Evolutionary conservation across 2,113 vertebrate species (phyloP).

Genomic region (Colinus virginianus): DNA sequence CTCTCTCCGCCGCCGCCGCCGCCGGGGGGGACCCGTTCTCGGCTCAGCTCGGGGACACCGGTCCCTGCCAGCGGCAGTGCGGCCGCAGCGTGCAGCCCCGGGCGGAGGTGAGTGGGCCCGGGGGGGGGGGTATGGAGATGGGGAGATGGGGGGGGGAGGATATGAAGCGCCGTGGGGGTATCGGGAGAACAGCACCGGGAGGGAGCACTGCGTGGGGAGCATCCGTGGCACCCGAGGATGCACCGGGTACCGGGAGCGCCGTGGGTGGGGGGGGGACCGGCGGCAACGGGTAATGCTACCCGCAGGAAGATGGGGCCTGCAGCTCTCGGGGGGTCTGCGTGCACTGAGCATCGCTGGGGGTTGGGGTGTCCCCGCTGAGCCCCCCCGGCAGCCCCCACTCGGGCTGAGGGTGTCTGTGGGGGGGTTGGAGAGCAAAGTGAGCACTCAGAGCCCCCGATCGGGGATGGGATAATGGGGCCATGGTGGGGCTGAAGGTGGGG

Average conservation of each 20-base stretch:
- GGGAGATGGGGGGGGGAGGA: too few relatives aligned
- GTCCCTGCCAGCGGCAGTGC: conserved; percentile 88
- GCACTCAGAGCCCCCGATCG: too few relatives aligned
- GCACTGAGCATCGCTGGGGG: accelerated
- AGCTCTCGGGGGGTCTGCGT: background rate
- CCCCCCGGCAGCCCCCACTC: too few relatives aligned
- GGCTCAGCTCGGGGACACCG: conserved; percentile 87
- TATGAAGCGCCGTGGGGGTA: background rate
- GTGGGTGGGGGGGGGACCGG: background rate
- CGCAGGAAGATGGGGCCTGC: background rate
- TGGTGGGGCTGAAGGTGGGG: too few relatives aligned
- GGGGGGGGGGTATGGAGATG: background rate
- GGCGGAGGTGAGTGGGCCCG: too few relatives aligned
- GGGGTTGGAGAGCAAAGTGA: too few relatives aligned
- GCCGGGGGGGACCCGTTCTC: conserved; percentile 80
- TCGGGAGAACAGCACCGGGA: too few relatives aligned
- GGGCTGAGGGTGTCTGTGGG: too few relatives aligned
- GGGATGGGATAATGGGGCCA: too few relatives aligned
- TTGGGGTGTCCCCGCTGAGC: background rate
- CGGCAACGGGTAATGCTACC: background rate
- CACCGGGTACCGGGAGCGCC: background rate
- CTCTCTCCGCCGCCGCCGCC: conserved; percentile 40
- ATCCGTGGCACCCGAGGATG: background rate
- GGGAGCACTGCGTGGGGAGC: background rate
- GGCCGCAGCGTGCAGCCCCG: background rate